Base-by-base conservation (phyloP, 2,797 vertebrate species). In the Cheirogaleus major region DNA sequence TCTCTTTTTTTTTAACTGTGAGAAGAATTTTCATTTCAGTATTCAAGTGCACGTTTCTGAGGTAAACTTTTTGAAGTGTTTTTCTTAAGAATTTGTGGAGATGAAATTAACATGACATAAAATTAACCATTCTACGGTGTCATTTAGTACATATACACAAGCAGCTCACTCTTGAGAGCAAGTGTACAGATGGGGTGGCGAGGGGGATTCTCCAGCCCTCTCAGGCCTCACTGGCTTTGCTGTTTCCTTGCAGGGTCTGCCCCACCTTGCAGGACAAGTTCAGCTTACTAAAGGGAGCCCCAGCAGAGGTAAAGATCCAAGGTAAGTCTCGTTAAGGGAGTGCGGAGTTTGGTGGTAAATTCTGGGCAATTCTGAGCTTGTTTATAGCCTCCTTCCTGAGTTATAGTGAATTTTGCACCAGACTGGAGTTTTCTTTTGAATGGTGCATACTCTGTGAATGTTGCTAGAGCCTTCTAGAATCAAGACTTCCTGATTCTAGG, bases 241-340 rank as follows among this genome's bases (percentile, higher is more conserved):
- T 85, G 2, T 96, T 75, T 72, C 38, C 52, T 45, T 91, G 14
- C 93, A 98, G 98, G 73, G 79, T 95, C 48, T 97, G 95, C 32
- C 98, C 98, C 11, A 88, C 97, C 43, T 93, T 98, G 72, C 93
- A 72, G 35, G 95, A 98, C 12, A 96, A 93, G 55, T 95, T 98
- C 50, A 91, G 41, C 45, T 88, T n/a, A 4, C 79, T 98, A 73
- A 96, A 97, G 25, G 96, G 97, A 61, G 86, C 87, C 11, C 88
- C 95, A 5, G 15, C 57, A 2, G 97, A 98, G 80, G 18, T 80
- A 69, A 98, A 98, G 96, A 96, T 98, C 63, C 97, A 97, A 97
- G 98, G 98, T 98, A 96, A 43, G 88, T 80, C 80, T 94, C 7
- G 4, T 67, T 80, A 27, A 3, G 6, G 76, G 70, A 72, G 17